These are phyloP conservation scores for Danionella cerebrum DNA, from an alignment of 2,113 vertebrate genomes.

Conservation along the genomic window DNA sequence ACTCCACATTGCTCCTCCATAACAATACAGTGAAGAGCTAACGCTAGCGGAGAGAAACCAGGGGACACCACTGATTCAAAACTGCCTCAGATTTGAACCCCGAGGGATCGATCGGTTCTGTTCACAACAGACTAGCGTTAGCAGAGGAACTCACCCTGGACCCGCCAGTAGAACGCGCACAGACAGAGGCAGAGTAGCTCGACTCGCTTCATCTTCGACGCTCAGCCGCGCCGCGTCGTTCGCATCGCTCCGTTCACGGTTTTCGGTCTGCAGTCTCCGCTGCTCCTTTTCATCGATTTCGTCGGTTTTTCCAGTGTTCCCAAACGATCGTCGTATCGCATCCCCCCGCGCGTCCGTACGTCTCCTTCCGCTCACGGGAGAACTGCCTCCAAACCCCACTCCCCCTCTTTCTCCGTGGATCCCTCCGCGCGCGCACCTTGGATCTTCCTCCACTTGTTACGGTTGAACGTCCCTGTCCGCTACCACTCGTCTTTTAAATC, in stretches of 20 bases:
- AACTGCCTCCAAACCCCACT: conserved; percentile 38
- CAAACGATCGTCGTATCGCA: conserved; percentile 40
- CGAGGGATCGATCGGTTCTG: too few species aligned
- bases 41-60: too few species aligned
- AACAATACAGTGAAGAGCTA: too few species aligned
- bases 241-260: conserved; percentile 46
- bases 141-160: conserved; percentile 71
- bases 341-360: conserved; percentile 38
- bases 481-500: neutral
- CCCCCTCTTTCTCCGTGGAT: neutral
- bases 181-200: conserved; percentile 78
- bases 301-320: neutral
- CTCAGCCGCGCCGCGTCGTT: conserved; percentile 44
- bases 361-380: conserved; percentile 66
- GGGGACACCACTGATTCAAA: too few species aligned
- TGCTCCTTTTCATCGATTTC: conserved; percentile 45
- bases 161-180: conserved; percentile 75
- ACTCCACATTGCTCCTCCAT: too few species aligned
- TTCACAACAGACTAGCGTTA: too few species aligned
- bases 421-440: neutral
- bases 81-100: too few species aligned
- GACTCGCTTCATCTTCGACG: conserved; percentile 78
- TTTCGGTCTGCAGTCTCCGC: conserved; percentile 28
- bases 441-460: conserved; percentile 35
- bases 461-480: conserved; percentile 44